phyloP scores from a whole-genome alignment of 2,797 vertebrate genomes.

The Chiroxiphia lanceolata region DNA sequence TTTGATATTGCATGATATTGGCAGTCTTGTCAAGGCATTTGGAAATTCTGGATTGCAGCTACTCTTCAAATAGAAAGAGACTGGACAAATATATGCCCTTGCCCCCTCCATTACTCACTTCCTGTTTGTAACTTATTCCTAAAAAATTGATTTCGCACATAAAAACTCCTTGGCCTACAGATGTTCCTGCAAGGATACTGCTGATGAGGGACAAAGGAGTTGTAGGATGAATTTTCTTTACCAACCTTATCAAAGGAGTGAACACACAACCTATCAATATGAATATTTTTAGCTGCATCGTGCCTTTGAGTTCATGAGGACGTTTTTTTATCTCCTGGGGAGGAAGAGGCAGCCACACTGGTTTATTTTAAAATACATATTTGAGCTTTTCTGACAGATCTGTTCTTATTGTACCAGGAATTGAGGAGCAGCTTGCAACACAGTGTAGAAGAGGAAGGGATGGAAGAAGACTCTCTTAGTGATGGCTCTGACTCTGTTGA shows the following conservation, averaged over 20 bases:
- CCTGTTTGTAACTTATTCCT: not conserved
- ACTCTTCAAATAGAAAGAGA: not conserved
- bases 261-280: not conserved
- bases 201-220: not conserved
- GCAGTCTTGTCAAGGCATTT: not conserved
- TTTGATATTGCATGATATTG: not conserved
- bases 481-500: constrained; percentile 85
- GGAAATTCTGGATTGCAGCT: not conserved
- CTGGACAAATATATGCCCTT: not conserved
- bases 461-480: constrained; percentile 74
- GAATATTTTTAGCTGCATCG: not conserved
- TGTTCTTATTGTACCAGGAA: constrained; percentile 75
- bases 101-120: not conserved
- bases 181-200: not conserved
- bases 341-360: not conserved
- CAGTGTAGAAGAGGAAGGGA: constrained; percentile 70
- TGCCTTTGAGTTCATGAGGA: not conserved
- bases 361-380: not conserved
- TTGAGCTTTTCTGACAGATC: constrained; percentile 17
- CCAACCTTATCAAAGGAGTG: not conserved
- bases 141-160: not conserved
- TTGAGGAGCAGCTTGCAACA: constrained; percentile 84
- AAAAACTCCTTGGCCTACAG: not conserved
- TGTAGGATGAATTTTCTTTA: not conserved
- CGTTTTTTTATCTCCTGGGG: not conserved